Conservation (phyloP, 2,113 vertebrate genomes). For the Cyprinus carpio region DNA sequence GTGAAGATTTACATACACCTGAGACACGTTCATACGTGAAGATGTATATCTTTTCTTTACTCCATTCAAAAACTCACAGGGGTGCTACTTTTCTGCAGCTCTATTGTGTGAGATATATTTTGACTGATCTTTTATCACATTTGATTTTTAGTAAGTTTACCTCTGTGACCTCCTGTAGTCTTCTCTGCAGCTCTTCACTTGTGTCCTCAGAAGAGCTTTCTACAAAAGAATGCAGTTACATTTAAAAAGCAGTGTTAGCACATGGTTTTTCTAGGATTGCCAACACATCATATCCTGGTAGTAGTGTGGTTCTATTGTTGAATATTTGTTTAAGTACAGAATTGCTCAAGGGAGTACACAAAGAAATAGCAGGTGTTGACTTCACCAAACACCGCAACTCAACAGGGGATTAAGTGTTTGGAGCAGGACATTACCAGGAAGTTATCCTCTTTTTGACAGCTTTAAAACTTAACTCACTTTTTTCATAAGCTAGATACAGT, state of each 20-base stretch:
- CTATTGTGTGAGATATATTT: not conserved
- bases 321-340: conserved; percentile 35
- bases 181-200: conserved; percentile 75
- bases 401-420: conserved; percentile 24
- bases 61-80: not conserved
- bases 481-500: not conserved
- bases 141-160: conserved; percentile 63
- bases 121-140: too few species aligned
- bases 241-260: too few species aligned
- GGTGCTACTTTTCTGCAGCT: not conserved
- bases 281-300: conserved; percentile 25
- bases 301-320: conserved; percentile 10
- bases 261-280: too few species aligned
- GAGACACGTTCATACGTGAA: not conserved
- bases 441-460: not conserved
- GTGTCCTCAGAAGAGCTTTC: conserved; percentile 73
- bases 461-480: not conserved
- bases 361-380: conserved; percentile 13
- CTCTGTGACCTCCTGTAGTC: conserved; percentile 78
- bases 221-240: conserved; percentile 51
- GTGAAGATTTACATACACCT: not conserved
- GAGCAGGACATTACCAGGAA: conserved; percentile 18
- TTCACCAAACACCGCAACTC: conserved; percentile 44
- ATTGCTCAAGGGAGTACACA: conserved; percentile 9
- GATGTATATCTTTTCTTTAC: not conserved